Conservation (phyloP, 2,113 vertebrate species). For the Melanerpes formicivorus region DNA sequence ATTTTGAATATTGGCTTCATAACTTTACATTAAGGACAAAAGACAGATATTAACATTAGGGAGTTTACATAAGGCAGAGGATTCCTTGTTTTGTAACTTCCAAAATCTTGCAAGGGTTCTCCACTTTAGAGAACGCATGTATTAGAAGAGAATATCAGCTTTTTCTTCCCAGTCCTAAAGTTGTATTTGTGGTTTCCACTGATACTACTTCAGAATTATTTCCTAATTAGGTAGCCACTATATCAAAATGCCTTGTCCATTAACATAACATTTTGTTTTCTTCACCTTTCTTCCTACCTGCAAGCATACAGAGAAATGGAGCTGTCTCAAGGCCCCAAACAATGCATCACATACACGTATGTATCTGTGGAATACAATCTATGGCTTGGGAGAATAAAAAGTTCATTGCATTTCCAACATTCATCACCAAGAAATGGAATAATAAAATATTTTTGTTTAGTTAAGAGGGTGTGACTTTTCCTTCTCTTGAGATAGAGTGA, state of each 20-base stretch:
- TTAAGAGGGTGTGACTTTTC: neutral
- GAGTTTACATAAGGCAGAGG: neutral
- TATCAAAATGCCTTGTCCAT: neutral
- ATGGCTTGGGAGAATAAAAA: neutral
- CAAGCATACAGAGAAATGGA: neutral
- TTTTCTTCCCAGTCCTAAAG: neutral
- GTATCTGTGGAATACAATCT: neutral
- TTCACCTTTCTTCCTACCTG: neutral
- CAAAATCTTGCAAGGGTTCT: neutral
- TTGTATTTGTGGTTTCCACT: neutral
- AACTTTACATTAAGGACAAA: neutral
- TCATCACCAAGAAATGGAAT: conserved; percentile 1
- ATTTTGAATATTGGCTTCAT: neutral
- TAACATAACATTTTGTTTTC: neutral
- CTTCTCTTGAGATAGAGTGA: neutral
- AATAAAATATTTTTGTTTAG: neutral
- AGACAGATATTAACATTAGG: neutral
- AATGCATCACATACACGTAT: neutral
- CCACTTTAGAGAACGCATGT: neutral
- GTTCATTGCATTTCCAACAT: neutral
- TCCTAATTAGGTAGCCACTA: neutral
- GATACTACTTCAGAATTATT: neutral
- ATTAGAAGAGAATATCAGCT: neutral
- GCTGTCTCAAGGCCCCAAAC: neutral
- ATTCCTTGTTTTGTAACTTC: neutral